Evolutionary conservation across 2,888 invertebrate species (phyloP).

Genomic region (Lamellibrachia satsuma): DNA sequence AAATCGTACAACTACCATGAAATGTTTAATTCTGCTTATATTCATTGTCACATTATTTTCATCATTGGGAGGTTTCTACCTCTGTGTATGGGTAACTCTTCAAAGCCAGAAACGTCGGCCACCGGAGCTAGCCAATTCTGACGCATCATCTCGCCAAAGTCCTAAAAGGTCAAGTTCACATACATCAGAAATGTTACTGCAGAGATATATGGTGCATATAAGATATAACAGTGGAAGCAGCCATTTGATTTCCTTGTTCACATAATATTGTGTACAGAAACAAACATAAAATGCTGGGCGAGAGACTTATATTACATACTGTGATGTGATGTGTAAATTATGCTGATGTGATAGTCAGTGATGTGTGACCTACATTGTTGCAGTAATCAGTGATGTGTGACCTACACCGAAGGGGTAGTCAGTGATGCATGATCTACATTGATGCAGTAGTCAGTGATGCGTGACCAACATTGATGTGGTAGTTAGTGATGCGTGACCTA

Average conservation of each 20-base stretch:
- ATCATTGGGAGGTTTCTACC: constrained; percentile 40
- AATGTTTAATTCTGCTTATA: neutral
- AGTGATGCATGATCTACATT: constrained; percentile 86
- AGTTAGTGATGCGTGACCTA: constrained; percentile 40
- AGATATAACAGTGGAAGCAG: too few relatives aligned
- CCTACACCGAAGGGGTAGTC: constrained; percentile 79
- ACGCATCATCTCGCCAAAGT: constrained; percentile 89
- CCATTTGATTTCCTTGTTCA: too few relatives aligned
- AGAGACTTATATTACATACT: too few relatives aligned
- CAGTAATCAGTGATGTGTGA: neutral
- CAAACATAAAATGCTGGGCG: too few relatives aligned
- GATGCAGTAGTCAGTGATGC: neutral
- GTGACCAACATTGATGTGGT: constrained; percentile 22
- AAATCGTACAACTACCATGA: neutral
- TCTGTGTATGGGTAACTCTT: constrained; percentile 50
- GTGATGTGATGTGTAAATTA: too few relatives aligned
- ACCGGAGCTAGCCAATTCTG: constrained; percentile 82
- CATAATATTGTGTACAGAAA: too few relatives aligned
- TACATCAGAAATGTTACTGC: neutral
- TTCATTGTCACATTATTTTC: constrained; percentile 13
- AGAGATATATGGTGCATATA: too few relatives aligned
- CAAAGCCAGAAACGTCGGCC: constrained; percentile 60
- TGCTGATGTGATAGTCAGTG: neutral
- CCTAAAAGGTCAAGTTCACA: constrained; percentile 63
- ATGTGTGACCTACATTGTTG: too few relatives aligned